Percentiles rank a stretch among this genome's conserved stretches.
phyloP scores from a whole-genome alignment of 2,797 vertebrate species.

The Tauraco hartlaubi region DNA sequence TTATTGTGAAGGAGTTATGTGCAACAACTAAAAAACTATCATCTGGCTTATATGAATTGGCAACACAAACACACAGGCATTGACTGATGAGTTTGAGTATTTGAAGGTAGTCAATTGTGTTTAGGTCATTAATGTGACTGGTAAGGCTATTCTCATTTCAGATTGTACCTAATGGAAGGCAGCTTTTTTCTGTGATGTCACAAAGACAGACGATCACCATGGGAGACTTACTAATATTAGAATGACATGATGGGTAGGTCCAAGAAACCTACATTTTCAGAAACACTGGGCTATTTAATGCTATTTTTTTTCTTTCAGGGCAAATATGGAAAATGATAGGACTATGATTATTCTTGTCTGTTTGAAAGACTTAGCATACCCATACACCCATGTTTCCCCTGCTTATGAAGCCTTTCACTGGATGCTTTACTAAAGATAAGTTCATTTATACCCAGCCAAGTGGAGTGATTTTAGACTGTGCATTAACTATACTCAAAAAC shows the following conservation, averaged over 20 bases:
- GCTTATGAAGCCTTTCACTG: neutral
- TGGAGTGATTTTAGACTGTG: neutral
- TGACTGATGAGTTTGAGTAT: neutral
- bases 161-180: neutral
- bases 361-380: neutral
- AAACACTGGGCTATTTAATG: neutral
- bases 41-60: neutral
- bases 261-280: conserved; percentile 1
- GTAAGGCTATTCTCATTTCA: neutral
- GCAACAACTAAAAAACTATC: neutral
- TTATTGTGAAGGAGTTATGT: neutral
- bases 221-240: neutral
- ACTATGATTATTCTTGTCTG: neutral
- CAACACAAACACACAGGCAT: neutral
- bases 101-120: neutral
- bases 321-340: neutral
- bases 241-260: neutral
- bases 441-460: neutral
- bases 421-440: neutral
- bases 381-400: neutral
- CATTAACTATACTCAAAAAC: neutral
- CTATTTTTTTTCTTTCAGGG: neutral
- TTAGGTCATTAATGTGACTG: neutral
- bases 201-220: neutral
- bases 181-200: neutral